Percentiles rank a stretch among this genome's conserved stretches.
phyloP scores from a whole-genome alignment of 2,888 invertebrate species.

The Sicus ferrugineus region DNA sequence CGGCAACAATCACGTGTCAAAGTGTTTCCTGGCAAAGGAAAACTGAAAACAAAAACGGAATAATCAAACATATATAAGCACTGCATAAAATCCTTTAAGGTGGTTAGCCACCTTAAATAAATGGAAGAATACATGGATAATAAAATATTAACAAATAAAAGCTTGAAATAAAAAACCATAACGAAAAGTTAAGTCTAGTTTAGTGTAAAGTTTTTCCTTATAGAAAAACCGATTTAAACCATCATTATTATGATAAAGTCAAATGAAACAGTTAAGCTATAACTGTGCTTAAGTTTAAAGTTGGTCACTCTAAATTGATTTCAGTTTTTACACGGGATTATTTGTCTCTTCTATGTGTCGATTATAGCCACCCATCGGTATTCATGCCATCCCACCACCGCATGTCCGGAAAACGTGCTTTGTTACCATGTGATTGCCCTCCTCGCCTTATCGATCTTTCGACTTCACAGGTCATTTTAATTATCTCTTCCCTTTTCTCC shows the following conservation, averaged over 20 bases:
- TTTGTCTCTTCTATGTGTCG: constrained; percentile 46
- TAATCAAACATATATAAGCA: too few relatives aligned
- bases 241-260: too few relatives aligned
- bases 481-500: not conserved
- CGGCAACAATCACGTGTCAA: constrained; percentile 26
- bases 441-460: not conserved
- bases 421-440: not conserved
- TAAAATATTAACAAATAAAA: too few relatives aligned
- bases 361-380: constrained; percentile 31
- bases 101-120: too few relatives aligned
- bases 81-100: too few relatives aligned
- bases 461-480: not conserved
- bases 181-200: too few relatives aligned
- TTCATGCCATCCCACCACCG: not conserved
- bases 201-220: too few relatives aligned
- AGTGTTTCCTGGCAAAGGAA: constrained; percentile 28
- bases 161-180: too few relatives aligned
- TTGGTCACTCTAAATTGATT: constrained; percentile 4
- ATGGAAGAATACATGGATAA: too few relatives aligned
- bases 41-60: not conserved
- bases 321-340: constrained; percentile 20
- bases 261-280: too few relatives aligned
- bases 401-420: not conserved
- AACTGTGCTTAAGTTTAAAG: not conserved
- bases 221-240: too few relatives aligned